Conservation (phyloP, 2,888 invertebrate species). For the Saturnia pavonia region DNA sequence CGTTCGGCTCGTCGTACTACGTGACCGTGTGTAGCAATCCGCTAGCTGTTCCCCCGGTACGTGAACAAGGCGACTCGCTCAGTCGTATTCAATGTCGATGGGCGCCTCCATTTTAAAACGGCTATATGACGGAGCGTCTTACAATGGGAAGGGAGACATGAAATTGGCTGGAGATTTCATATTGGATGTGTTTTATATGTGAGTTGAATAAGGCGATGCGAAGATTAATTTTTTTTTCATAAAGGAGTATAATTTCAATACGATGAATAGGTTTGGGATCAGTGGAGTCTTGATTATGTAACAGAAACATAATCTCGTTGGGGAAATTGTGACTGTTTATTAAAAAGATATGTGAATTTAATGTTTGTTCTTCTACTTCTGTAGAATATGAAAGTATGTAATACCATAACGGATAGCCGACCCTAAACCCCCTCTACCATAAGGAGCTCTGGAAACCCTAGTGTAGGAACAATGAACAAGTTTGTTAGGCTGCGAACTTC, state of each 20-base stretch:
- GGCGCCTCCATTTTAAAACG: conserved; percentile 16
- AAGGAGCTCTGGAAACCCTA: no score
- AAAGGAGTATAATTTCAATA: neutral
- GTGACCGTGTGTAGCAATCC: conserved; percentile 49
- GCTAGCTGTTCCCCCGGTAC: conserved; percentile 22
- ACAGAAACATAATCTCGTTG: neutral
- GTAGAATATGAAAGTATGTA: no score
- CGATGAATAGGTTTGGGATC: neutral
- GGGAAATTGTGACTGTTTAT: no score
- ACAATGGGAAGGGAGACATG: conserved; percentile 12
- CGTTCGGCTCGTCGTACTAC: conserved; percentile 39
- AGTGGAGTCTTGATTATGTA: neutral
- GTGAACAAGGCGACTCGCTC: conserved; percentile 14
- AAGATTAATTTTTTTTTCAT: conserved; percentile 7
- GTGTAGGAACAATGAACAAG: no score
- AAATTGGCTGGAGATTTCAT: conserved; percentile 13
- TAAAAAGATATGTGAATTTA: no score
- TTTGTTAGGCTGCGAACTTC: no score
- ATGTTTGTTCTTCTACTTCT: no score
- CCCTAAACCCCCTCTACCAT: no score
- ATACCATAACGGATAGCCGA: no score
- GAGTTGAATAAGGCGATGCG: conserved; percentile 6
- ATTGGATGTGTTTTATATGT: conserved; percentile 10
- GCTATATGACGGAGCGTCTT: conserved; percentile 10
- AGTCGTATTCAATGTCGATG: conserved; percentile 35